phyloP scores from a whole-genome alignment of 2,113 vertebrate species.

The Indri indri region DNA sequence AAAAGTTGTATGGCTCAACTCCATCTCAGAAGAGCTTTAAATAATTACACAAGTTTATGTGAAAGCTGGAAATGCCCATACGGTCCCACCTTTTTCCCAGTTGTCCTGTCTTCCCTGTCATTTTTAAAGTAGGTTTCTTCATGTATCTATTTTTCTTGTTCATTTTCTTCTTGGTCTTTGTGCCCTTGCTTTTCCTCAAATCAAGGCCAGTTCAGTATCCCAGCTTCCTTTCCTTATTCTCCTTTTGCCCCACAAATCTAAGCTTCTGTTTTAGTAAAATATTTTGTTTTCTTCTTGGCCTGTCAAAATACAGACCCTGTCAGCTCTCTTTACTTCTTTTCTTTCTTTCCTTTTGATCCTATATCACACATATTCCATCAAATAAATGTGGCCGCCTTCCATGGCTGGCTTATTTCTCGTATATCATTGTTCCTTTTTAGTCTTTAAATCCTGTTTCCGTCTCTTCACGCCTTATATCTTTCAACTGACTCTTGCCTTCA shows the following conservation, averaged over 20 bases:
- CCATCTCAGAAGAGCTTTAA: not conserved
- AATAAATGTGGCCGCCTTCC: not conserved
- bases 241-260: not conserved
- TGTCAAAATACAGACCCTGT: not conserved
- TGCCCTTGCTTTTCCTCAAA: not conserved
- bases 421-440: not conserved
- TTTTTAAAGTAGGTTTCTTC: not conserved
- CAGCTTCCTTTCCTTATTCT: not conserved
- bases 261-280: not conserved
- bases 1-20: not conserved
- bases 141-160: not conserved
- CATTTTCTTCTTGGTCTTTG: not conserved
- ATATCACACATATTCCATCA: not conserved
- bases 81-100: not conserved
- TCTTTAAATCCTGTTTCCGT: not conserved
- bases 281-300: not conserved
- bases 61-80: not conserved
- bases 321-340: not conserved
- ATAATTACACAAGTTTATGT: not conserved
- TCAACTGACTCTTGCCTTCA: conserved; percentile 29
- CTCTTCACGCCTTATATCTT: not conserved
- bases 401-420: not conserved
- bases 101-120: not conserved
- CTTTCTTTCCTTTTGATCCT: not conserved
- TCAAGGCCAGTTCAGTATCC: not conserved